Evolutionary conservation across 2,888 invertebrate genomes (phyloP).

Genomic region (Cheilosia pagana): DNA sequence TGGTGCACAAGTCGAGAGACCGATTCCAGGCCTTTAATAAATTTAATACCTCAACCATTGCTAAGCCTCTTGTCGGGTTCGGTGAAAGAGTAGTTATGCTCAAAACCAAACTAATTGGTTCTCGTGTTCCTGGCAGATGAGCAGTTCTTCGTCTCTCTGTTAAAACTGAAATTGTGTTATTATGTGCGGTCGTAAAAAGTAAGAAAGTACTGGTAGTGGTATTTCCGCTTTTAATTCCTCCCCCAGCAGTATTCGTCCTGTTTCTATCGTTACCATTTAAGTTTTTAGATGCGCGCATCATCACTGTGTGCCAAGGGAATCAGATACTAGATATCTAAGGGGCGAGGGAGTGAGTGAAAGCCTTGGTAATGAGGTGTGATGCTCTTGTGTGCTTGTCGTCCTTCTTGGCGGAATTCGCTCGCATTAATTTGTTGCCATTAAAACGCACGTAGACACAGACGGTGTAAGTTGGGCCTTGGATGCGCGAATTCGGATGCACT

Average conservation of each 20-base stretch:
- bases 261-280: constrained; percentile 26
- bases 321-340: background rate
- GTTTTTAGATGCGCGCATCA: constrained; percentile 11
- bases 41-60: constrained; percentile 3
- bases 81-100: constrained; percentile 2
- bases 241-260: constrained; percentile 23
- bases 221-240: constrained; percentile 61
- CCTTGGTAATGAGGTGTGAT: constrained; percentile 24
- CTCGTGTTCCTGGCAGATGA: background rate
- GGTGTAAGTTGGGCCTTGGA: background rate
- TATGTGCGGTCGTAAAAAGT: constrained; percentile 30
- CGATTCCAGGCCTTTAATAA: background rate
- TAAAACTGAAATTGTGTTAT: constrained; percentile 51
- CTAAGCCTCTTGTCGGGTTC: constrained; percentile 19
- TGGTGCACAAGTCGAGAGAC: background rate
- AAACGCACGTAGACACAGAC: constrained; percentile 22
- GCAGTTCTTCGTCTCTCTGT: background rate
- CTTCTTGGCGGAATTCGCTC: constrained; percentile 15
- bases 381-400: background rate
- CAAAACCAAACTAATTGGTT: constrained; percentile 38
- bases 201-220: constrained; percentile 6
- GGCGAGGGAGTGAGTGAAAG: background rate
- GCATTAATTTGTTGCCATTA: constrained; percentile 56
- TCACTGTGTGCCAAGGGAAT: background rate
- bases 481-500: constrained; percentile 10